A percentile compares a stretch with the other conserved stretches of the same genome.
These are phyloP conservation scores for Morone chrysops DNA, from an alignment of 2,113 vertebrate species.

Conservation along the genomic window DNA sequence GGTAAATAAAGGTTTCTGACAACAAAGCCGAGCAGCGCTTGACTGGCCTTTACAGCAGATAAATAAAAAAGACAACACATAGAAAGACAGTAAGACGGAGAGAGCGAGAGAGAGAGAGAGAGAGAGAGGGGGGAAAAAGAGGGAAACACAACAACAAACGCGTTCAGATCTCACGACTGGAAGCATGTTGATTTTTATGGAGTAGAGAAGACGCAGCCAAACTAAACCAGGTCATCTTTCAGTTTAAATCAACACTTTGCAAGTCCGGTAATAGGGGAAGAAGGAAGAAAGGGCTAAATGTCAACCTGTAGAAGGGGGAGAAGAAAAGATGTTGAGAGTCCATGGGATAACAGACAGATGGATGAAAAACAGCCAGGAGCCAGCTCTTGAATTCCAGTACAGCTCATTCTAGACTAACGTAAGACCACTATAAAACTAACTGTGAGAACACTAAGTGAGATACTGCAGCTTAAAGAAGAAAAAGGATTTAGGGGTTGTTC, in stretches of 20 bases:
- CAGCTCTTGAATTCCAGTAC: conserved; percentile 36
- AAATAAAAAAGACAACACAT: conserved; percentile 84
- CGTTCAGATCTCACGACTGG: conserved; percentile 77
- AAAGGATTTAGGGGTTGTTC: conserved; percentile 29
- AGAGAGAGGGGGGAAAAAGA: conserved; percentile 31
- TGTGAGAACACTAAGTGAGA: conserved; percentile 25
- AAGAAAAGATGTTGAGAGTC: conserved; percentile 50
- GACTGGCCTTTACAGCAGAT: conserved; percentile 84
- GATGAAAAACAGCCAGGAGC: conserved; percentile 45
- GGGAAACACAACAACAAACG: conserved; percentile 72
- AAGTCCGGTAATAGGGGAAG: conserved; percentile 68
- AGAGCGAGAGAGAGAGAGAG: conserved; percentile 36
- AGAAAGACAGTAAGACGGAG: conserved; percentile 65
- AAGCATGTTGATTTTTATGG: conserved; percentile 85
- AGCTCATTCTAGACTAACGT: not conserved
- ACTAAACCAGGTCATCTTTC: conserved; percentile 81
- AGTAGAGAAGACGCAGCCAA: conserved; percentile 77
- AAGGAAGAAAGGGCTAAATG: conserved; percentile 66
- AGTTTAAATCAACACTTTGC: conserved; percentile 80
- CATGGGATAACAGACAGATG: conserved; percentile 50
- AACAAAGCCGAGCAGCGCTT: conserved; percentile 86
- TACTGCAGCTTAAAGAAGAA: conserved; percentile 14
- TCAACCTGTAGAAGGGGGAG: conserved; percentile 45
- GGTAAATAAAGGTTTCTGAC: conserved; percentile 89
- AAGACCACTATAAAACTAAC: conserved; percentile 18